phyloP scores from a whole-genome alignment of 1,140 invertebrate species.

The Drosophila grimshawi region DNA sequence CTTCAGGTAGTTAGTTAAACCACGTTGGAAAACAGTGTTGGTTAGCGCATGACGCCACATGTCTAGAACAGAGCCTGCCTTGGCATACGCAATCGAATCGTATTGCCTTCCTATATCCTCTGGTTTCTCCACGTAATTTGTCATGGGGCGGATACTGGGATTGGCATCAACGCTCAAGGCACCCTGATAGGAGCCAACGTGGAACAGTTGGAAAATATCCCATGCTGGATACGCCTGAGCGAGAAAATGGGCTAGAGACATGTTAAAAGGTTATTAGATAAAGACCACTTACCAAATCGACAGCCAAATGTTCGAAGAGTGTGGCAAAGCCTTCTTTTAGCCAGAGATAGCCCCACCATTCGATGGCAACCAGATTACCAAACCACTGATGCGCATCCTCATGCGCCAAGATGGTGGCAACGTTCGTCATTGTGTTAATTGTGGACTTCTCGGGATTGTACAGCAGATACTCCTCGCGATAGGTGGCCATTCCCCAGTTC shows the following conservation, averaged over 20 bases:
- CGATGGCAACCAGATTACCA: constrained; percentile 87
- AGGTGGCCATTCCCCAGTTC: constrained; percentile 83
- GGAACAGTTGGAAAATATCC: constrained; percentile 93
- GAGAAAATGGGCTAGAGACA: neutral
- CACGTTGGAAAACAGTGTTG: constrained; percentile 92
- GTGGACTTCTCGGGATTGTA: constrained; percentile 74
- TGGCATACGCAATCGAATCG: constrained; percentile 91
- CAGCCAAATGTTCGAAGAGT: constrained; percentile 82
- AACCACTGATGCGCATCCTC: constrained; percentile 89
- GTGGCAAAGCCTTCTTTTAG: constrained; percentile 86
- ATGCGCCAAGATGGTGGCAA: constrained; percentile 87
- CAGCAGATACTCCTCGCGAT: constrained; percentile 75
- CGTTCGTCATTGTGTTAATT: constrained; percentile 84
- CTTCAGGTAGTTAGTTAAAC: constrained; percentile 91
- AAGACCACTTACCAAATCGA: constrained; percentile 55
- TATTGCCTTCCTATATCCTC: constrained; percentile 91
- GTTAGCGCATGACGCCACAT: constrained; percentile 98
- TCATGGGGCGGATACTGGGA: constrained; percentile 89
- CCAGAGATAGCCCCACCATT: constrained; percentile 88
- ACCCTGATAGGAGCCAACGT: constrained; percentile 88
- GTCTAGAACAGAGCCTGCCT: constrained; percentile 89
- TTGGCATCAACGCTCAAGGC: constrained; percentile 88
- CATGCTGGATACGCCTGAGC: constrained; percentile 87
- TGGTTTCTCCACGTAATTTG: constrained; percentile 89
- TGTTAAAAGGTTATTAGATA: neutral